Percentiles rank a stretch among this genome's conserved stretches.
phyloP scores from a whole-genome alignment of 2,888 invertebrate species.

The Eueremaeus valkanovi region DNA sequence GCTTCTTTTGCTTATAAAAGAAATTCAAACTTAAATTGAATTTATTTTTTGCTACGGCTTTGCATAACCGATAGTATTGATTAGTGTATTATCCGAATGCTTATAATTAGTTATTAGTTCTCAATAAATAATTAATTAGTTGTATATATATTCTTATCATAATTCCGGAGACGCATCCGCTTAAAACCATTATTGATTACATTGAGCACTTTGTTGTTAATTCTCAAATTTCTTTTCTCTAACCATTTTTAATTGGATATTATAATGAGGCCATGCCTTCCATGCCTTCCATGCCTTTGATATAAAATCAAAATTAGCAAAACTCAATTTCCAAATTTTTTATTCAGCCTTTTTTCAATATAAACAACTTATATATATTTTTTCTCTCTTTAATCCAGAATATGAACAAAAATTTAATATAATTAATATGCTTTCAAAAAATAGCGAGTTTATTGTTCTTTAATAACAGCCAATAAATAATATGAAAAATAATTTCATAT shows the following conservation, averaged over 20 bases:
- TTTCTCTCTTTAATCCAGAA: neutral
- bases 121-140: constrained; percentile 9
- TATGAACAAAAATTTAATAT: constrained; percentile 17
- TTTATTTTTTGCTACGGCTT: too few species aligned
- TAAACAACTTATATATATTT: neutral
- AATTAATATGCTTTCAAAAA: constrained; percentile 22
- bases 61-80: neutral
- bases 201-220: neutral
- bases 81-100: neutral
- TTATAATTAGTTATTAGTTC: constrained; percentile 14
- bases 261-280: constrained; percentile 30
- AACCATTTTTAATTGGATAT: constrained; percentile 28
- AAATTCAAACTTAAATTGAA: too few species aligned
- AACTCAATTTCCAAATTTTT: neutral
- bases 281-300: neutral
- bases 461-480: constrained; percentile 30
- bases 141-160: constrained; percentile 16
- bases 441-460: constrained; percentile 15
- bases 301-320: constrained; percentile 2
- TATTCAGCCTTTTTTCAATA: neutral
- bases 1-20: too few species aligned
- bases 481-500: constrained; percentile 6
- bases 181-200: constrained; percentile 26
- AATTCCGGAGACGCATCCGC: constrained; percentile 26
- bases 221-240: constrained; percentile 24